phyloP scores from a whole-genome alignment of 2,888 invertebrate species.

The Beris morrisii region DNA sequence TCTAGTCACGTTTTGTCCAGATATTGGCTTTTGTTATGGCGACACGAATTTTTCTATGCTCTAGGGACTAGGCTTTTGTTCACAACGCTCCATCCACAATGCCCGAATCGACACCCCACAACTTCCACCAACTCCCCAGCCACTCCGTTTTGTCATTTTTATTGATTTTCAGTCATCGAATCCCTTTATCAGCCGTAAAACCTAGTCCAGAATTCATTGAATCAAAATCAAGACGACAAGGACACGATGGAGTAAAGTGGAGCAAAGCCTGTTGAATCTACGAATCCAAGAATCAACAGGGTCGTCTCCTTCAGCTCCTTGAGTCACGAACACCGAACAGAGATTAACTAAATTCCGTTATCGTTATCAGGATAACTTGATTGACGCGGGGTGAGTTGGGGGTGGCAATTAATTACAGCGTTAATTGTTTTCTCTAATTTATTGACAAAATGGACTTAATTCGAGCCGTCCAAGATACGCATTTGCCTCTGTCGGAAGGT shows the following conservation, averaged over 20 bases:
- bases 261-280: conserved; percentile 34
- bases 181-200: conserved; percentile 23
- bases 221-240: conserved; percentile 33
- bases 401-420: conserved; percentile 35
- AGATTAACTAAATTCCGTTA: conserved; percentile 24
- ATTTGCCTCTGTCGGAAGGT: too few relatives aligned
- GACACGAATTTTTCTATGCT: conserved; percentile 1
- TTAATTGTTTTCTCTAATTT: conserved; percentile 34
- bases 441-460: conserved; percentile 32
- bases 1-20: conserved; percentile 38
- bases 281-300: conserved; percentile 34
- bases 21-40: conserved; percentile 34
- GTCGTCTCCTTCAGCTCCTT: conserved; percentile 1
- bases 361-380: conserved; percentile 19
- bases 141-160: conserved; percentile 34
- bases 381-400: conserved; percentile 12
- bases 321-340: conserved; percentile 8
- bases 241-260: conserved; percentile 16
- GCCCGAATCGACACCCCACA: neutral
- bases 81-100: neutral
- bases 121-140: neutral
- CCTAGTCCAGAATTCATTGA: conserved; percentile 34
- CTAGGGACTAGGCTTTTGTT: conserved; percentile 7
- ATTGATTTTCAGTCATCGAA: conserved; percentile 38
- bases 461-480: neutral